These are phyloP conservation scores for Phrynocephalus versicolor DNA, from an alignment of 2,113 vertebrate genomes.

Conservation along the genomic window DNA sequence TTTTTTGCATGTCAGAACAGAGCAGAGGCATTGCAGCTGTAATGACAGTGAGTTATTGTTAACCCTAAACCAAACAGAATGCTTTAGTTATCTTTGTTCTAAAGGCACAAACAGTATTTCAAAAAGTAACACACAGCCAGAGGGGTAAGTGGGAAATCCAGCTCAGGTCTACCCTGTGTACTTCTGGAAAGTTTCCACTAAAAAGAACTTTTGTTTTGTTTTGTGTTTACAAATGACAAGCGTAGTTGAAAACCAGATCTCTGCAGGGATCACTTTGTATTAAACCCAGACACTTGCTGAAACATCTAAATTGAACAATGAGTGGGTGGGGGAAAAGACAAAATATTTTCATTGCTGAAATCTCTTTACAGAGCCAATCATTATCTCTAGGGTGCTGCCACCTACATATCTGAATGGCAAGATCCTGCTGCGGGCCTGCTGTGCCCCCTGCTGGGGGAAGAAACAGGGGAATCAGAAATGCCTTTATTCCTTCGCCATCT, in stretches of 20 bases:
- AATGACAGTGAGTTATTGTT: not conserved
- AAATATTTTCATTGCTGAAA: conserved; percentile 65
- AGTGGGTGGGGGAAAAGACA: conserved; percentile 47
- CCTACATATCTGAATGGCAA: conserved; percentile 60
- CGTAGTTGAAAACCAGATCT: conserved; percentile 30
- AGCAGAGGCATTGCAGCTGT: not conserved
- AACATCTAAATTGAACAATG: conserved; percentile 61
- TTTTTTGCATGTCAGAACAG: too few species aligned
- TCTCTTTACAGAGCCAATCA: conserved; percentile 55
- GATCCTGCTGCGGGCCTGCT: conserved; percentile 58
- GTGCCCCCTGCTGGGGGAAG: conserved; percentile 66
- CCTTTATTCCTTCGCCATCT: conserved; percentile 57
- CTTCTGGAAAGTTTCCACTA: conserved; percentile 16
- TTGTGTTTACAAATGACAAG: conserved; percentile 2
- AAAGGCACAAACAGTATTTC: not conserved
- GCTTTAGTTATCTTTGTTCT: not conserved
- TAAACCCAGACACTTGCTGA: conserved; percentile 51
- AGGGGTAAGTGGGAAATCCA: conserved; percentile 9
- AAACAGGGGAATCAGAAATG: conserved; percentile 53
- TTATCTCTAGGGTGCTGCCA: conserved; percentile 68
- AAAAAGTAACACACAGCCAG: not conserved
- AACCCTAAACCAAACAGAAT: not conserved
- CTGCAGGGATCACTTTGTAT: conserved; percentile 57
- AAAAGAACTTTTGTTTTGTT: conserved; percentile 17
- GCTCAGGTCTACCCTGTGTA: not conserved